Conservation (phyloP, 2,888 invertebrate genomes). For the Neoaliturus tenellus region DNA sequence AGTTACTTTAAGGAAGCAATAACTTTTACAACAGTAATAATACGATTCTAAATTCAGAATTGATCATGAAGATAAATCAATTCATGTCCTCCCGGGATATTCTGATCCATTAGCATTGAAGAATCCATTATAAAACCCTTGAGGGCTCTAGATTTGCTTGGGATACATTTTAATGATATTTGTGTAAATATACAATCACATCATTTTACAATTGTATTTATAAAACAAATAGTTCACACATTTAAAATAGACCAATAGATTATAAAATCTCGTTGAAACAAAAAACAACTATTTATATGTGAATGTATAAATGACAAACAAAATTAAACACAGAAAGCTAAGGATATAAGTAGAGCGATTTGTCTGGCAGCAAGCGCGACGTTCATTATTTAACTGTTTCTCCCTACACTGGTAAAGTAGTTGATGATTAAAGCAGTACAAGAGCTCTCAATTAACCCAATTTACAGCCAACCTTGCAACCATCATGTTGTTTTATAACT, state of each 20-base stretch:
- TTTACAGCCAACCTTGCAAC: not conserved
- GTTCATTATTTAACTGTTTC: not conserved
- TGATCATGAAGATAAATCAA: not conserved
- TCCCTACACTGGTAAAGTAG: not conserved
- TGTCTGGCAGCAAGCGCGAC: not conserved
- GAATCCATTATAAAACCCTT: not conserved
- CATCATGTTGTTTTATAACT: not conserved
- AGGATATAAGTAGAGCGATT: too few relatives aligned
- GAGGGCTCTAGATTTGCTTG: not conserved
- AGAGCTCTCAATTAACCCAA: slow-evolving; percentile 10
- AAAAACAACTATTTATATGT: too few relatives aligned
- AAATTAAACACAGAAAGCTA: not conserved
- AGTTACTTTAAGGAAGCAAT: too few relatives aligned
- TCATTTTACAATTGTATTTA: too few relatives aligned
- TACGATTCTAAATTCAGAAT: not conserved
- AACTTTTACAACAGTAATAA: too few relatives aligned
- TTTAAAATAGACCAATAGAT: too few relatives aligned
- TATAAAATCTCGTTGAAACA: too few relatives aligned
- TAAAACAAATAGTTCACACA: too few relatives aligned
- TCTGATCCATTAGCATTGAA: slow-evolving; percentile 5
- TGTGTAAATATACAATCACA: too few relatives aligned
- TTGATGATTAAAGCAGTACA: not conserved
- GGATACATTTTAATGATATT: not conserved
- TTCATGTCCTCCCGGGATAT: not conserved
- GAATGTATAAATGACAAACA: not conserved